These are phyloP conservation scores for Meriones unguiculatus DNA, from an alignment of 2,113 vertebrate species.

Conservation along the genomic window DNA sequence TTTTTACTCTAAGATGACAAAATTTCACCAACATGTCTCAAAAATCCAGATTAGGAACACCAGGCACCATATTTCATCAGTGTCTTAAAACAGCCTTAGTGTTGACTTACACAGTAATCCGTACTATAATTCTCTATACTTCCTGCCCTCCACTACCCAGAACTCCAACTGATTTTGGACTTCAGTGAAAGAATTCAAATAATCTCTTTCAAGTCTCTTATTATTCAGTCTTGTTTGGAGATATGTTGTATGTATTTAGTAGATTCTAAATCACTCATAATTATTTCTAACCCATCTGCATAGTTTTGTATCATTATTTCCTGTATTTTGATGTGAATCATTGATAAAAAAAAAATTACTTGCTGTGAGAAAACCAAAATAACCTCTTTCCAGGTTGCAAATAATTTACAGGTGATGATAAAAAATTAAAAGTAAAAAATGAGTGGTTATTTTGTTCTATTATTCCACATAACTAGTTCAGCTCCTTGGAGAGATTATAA, in stretches of 20 bases:
- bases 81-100: neutral
- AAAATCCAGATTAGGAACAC: conserved; percentile 1
- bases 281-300: neutral
- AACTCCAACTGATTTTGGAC: neutral
- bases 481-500: neutral
- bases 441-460: neutral
- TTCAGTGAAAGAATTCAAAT: conserved; percentile 41
- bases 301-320: neutral
- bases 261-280: conserved; percentile 45
- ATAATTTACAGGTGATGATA: neutral
- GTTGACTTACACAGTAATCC: neutral
- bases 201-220: conserved; percentile 21
- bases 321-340: conserved; percentile 44
- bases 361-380: neutral
- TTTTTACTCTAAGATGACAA: conserved; percentile 16
- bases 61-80: neutral
- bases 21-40: neutral
- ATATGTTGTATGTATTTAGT: neutral
- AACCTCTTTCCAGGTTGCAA: neutral
- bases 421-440: conserved; percentile 38
- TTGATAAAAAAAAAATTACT: conserved; percentile 16
- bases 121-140: neutral
- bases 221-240: neutral
- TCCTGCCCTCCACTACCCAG: neutral
- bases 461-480: neutral